Percentiles rank a stretch among this genome's conserved stretches.
These are phyloP conservation scores for Chrysemys picta DNA, from an alignment of 2,113 vertebrate species.

Conservation along the genomic window DNA sequence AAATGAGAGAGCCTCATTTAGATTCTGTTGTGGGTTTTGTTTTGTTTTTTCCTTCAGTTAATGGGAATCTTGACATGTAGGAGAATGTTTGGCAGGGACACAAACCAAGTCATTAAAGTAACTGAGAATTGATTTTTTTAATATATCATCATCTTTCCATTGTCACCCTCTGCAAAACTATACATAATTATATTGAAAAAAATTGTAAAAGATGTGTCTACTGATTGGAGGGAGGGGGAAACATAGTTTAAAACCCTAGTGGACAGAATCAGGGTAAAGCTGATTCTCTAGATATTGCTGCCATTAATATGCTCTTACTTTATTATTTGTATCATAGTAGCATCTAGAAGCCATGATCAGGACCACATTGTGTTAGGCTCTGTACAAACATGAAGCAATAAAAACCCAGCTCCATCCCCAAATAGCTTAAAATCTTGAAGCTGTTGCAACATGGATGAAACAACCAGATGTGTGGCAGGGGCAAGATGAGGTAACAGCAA, in stretches of 20 bases:
- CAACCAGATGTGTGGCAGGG: not conserved
- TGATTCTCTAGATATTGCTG: not conserved
- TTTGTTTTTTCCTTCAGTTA: not conserved
- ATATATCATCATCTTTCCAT: not conserved
- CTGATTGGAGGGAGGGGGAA: too few species aligned
- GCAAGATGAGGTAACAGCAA: not conserved
- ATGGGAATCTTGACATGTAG: slow-evolving; percentile 13
- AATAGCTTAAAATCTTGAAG: not conserved
- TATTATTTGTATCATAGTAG: rapidly evolving
- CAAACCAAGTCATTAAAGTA: not conserved
- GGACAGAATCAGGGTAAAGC: not conserved
- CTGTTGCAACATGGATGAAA: not conserved
- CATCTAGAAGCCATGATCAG: not conserved
- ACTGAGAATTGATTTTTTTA: slow-evolving; percentile 32
- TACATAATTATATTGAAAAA: not conserved
- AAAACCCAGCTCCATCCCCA: not conserved
- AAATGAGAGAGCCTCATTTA: not conserved
- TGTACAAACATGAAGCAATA: not conserved
- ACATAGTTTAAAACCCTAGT: not conserved
- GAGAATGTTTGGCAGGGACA: slow-evolving; percentile 61
- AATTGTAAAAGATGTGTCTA: not conserved
- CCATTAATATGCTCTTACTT: not conserved
- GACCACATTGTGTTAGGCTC: rapidly evolving
- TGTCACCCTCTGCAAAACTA: not conserved
- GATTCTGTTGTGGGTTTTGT: slow-evolving; percentile 14